These are phyloP conservation scores for Alosa alosa DNA, from an alignment of 2,113 vertebrate genomes.

Conservation along the genomic window DNA sequence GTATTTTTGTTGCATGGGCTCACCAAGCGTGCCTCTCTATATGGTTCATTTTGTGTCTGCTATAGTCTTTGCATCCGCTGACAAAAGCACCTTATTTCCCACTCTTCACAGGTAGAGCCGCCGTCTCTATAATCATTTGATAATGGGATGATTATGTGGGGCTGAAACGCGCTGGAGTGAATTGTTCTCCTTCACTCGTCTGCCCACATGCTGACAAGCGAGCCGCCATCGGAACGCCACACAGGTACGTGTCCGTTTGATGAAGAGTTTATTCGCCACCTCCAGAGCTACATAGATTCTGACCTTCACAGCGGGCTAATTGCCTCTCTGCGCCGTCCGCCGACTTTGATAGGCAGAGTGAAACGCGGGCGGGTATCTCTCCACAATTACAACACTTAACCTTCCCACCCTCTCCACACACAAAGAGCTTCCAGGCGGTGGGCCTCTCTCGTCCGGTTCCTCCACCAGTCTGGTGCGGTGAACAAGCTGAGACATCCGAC, in stretches of 20 bases:
- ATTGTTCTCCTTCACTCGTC: neutral
- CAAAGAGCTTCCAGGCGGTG: neutral
- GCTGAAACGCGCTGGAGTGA: neutral
- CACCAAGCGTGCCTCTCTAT: neutral
- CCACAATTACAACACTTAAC: constrained; percentile 64
- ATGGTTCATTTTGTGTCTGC: neutral
- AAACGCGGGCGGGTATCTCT: constrained; percentile 51
- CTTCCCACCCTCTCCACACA: constrained; percentile 37
- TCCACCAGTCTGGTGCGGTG: neutral
- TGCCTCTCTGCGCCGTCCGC: constrained; percentile 27
- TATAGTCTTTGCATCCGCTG: neutral
- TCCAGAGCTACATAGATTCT: constrained; percentile 24
- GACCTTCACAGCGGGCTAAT: constrained; percentile 42
- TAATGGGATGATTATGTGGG: neutral
- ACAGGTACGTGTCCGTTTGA: constrained; percentile 18
- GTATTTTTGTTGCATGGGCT: neutral
- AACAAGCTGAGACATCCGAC: neutral
- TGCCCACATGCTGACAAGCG: neutral
- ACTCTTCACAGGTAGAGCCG: neutral
- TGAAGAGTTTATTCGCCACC: constrained; percentile 32
- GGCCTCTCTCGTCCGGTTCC: neutral
- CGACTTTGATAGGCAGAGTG: constrained; percentile 27
- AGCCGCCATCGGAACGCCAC: neutral
- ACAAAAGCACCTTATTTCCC: neutral
- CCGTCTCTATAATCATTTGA: neutral